Evolutionary conservation across 64 coral and sea anemone species (phyloP).

Genomic region (Porites lutea): DNA sequence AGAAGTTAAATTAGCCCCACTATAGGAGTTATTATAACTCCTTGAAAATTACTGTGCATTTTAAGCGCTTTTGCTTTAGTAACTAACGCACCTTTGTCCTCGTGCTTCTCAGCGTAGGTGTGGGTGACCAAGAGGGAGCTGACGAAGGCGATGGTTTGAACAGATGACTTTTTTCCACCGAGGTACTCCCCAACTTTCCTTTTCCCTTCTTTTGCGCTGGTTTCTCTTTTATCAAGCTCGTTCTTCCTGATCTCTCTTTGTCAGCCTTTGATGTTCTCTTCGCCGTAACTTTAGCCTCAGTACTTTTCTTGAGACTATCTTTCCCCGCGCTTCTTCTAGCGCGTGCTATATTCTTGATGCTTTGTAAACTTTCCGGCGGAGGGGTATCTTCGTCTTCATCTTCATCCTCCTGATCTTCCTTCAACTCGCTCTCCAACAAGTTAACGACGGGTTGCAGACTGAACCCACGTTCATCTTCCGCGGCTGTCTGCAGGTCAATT

Average conservation of each 20-base stretch:
- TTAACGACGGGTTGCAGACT: conserved; percentile 84
- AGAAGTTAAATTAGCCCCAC: no score
- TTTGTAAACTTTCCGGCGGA: conserved; percentile 87
- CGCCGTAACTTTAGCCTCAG: conserved; percentile 4
- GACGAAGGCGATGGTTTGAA: conserved; percentile 85
- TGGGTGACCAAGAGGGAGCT: conserved; percentile 89
- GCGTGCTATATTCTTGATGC: conserved; percentile 85
- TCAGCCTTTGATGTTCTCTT: conserved; percentile 60
- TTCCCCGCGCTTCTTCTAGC: conserved; percentile 47
- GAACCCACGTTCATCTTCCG: conserved; percentile 54
- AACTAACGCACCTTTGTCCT: conserved; percentile 61
- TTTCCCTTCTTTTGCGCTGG: conserved; percentile 48
- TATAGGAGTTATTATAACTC: no score
- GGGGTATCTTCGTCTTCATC: conserved; percentile 88
- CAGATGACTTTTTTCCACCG: conserved; percentile 45
- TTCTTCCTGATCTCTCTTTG: conserved; percentile 18
- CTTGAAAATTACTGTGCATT: no score
- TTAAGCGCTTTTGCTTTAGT: no score
- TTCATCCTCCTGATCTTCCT: background rate
- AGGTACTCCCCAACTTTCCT: background rate
- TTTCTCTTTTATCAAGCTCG: background rate
- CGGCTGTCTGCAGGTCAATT: conserved; percentile 49
- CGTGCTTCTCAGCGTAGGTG: conserved; percentile 78
- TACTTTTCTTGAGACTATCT: conserved; percentile 36
- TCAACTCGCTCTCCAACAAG: conserved; percentile 12